Evolutionary conservation across 2,797 vertebrate genomes (phyloP), one percentile per base, ranked within the genome.

Genomic region (Gallinago stenura): DNA sequence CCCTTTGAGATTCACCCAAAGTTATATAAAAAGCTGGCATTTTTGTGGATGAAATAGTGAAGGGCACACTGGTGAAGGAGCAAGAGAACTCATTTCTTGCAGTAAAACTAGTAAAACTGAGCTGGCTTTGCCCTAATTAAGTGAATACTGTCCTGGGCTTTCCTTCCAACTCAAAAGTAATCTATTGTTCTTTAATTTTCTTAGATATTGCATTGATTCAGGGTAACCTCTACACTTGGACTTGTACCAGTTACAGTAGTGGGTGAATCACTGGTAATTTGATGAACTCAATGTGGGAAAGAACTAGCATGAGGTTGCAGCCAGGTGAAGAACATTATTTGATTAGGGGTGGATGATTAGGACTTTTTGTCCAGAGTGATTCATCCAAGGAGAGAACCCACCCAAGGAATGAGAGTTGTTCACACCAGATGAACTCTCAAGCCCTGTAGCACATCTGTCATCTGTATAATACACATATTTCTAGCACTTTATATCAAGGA

Each of bases 301-400:
- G 80, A 91, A 31, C 56, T 82, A 56, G 18, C 8, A 60, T 73
- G 62, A 62, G 4, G 10, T 35, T 92, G 66, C 51, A 84, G 48
- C 81, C 81, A 87, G 73, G 86, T 90, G 81, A 94, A 94, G 86
- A 87, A 56, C 20, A n/a, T 94, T 76, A 73, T 93, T 75, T 89
- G 62, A 87, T 94, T 79, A 90, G 71, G 66, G 51, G 39, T 53
- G 68, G 71, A 12, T 80, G 45, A 56, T 89, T 76, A 70, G 66
- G 39, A 84, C 60, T 92, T 80, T 71, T 80, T 84, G 58, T 64
- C 75, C 70, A 60, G 39, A 35, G 37, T 90, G 88, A 83, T 83
- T 96, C 68, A 92, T 77, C 41, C 70, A 82, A 88, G 8, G 24
- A 78, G 37, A 87, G 31, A 66, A 90, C 11, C 2, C 19, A 20